These are phyloP conservation scores for Oreochromis grahami DNA, from an alignment of 2,797 vertebrate genomes.

Conservation along the genomic window DNA sequence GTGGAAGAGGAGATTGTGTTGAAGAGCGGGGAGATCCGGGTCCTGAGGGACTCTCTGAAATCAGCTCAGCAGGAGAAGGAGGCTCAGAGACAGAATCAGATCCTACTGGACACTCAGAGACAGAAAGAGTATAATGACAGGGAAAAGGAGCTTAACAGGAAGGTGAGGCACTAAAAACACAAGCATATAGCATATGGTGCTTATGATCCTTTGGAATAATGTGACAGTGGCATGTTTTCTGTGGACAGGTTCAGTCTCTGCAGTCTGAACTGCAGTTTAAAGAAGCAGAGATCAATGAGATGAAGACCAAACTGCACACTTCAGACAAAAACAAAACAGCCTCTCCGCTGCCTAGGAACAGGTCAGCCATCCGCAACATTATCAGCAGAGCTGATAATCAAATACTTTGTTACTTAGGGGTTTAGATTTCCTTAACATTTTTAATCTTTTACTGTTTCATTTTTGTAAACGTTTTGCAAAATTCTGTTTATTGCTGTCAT, in stretches of 20 bases:
- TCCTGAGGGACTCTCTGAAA: slow-evolving; percentile 88
- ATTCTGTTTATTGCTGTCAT: not conserved
- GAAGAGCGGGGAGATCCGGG: slow-evolving; percentile 92
- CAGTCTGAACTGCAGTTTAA: slow-evolving; percentile 94
- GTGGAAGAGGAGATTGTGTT: slow-evolving; percentile 86
- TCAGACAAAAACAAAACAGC: slow-evolving; percentile 73
- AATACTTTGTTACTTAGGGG: not conserved
- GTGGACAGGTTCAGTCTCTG: slow-evolving; percentile 85
- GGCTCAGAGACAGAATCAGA: slow-evolving; percentile 79
- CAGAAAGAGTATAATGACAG: slow-evolving; percentile 81
- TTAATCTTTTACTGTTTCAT: not conserved
- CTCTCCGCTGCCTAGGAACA: slow-evolving; percentile 62
- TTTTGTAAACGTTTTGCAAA: not conserved
- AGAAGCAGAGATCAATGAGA: slow-evolving; percentile 94
- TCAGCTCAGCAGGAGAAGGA: slow-evolving; percentile 82
- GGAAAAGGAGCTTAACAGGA: slow-evolving; percentile 88
- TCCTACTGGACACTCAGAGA: slow-evolving; percentile 79
- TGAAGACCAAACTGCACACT: slow-evolving; percentile 83
- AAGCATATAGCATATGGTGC: not conserved
- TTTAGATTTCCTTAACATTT: not conserved
- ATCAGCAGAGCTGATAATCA: not conserved
- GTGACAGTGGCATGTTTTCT: not conserved
- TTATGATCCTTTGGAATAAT: not conserved
- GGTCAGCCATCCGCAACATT: slow-evolving; percentile 59
- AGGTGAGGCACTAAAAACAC: slow-evolving; percentile 68